Evolutionary conservation across 1,140 invertebrate genomes (phyloP).

Genomic region (Phenacoccus solenopsis): DNA sequence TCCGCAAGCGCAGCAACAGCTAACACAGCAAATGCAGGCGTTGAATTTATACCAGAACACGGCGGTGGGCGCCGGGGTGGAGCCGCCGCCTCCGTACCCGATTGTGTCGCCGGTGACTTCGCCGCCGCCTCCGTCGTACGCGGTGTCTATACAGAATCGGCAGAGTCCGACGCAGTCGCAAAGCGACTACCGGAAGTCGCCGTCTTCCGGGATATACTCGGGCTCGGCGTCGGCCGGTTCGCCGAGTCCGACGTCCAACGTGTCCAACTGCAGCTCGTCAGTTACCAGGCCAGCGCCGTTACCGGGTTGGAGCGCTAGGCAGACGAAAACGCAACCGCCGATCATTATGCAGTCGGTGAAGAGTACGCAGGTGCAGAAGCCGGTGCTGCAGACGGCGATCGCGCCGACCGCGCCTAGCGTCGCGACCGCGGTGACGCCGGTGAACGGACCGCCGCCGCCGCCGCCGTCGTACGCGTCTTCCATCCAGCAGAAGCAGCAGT

Average conservation of each 20-base stretch:
- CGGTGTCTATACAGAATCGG: slow-evolving; percentile 67
- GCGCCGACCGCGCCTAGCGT: slow-evolving; percentile 62
- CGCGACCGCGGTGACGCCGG: slow-evolving; percentile 51
- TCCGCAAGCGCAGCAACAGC: slow-evolving; percentile 67
- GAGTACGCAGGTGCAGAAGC: slow-evolving; percentile 87
- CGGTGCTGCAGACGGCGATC: slow-evolving; percentile 82
- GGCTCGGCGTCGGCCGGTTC: slow-evolving; percentile 62
- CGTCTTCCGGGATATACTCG: slow-evolving; percentile 66
- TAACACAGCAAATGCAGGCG: slow-evolving; percentile 74
- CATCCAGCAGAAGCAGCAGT: slow-evolving; percentile 61
- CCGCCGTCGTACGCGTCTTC: slow-evolving; percentile 61
- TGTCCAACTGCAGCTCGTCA: slow-evolving; percentile 39
- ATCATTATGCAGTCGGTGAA: slow-evolving; percentile 95
- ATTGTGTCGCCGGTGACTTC: slow-evolving; percentile 38
- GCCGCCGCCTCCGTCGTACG: slow-evolving; percentile 68
- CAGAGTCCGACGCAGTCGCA: slow-evolving; percentile 64
- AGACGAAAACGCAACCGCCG: slow-evolving; percentile 72
- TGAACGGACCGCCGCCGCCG: slow-evolving; percentile 47
- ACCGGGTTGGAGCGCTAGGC: slow-evolving; percentile 61
- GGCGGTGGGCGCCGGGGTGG: slow-evolving; percentile 36
- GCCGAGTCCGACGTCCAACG: slow-evolving; percentile 66
- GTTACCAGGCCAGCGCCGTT: slow-evolving; percentile 59
- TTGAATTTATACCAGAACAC: slow-evolving; percentile 58
- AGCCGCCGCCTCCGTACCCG: slow-evolving; percentile 54
- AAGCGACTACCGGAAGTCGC: slow-evolving; percentile 55